phyloP scores from a whole-genome alignment of 1,140 invertebrate species.

The Drosophila arawakana region DNA sequence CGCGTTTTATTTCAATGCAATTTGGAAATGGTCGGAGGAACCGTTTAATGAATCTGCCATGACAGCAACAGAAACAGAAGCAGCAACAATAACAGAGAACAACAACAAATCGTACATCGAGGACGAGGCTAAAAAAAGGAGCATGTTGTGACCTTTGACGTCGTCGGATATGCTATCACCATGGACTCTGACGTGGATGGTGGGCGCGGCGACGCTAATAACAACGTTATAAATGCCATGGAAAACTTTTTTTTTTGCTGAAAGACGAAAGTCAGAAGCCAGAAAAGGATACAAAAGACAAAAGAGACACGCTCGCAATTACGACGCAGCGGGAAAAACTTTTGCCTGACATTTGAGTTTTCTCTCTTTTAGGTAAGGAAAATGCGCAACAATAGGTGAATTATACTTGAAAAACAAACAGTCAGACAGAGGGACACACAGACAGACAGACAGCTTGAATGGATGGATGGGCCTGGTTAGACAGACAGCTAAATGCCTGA shows the following conservation, averaged over 20 bases:
- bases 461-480: not conserved
- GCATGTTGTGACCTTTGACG: slow-evolving; percentile 43
- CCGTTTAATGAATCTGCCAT: slow-evolving; percentile 35
- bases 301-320: slow-evolving; percentile 54
- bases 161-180: slow-evolving; percentile 14
- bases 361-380: slow-evolving; percentile 44
- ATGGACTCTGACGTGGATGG: slow-evolving; percentile 2
- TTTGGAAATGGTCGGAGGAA: slow-evolving; percentile 18
- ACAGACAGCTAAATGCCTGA: slow-evolving; percentile 41
- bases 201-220: slow-evolving; percentile 49
- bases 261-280: slow-evolving; percentile 20
- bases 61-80: slow-evolving; percentile 45
- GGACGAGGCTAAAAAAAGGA: slow-evolving; percentile 12
- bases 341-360: slow-evolving; percentile 73
- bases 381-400: slow-evolving; percentile 72
- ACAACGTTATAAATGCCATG: slow-evolving; percentile 48
- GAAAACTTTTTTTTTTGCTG: slow-evolving; percentile 64
- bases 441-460: slow-evolving; percentile 3
- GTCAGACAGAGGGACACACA: slow-evolving; percentile 14
- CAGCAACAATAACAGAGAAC: not conserved
- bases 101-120: not conserved
- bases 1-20: slow-evolving; percentile 50
- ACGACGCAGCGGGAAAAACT: slow-evolving; percentile 57
- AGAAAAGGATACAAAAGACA: slow-evolving; percentile 31
- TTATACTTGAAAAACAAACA: slow-evolving; percentile 45